Evolutionary conservation across 2,113 vertebrate species (phyloP), one percentile per base, ranked within the genome.

Genomic region (Antechinus flavipes): DNA sequence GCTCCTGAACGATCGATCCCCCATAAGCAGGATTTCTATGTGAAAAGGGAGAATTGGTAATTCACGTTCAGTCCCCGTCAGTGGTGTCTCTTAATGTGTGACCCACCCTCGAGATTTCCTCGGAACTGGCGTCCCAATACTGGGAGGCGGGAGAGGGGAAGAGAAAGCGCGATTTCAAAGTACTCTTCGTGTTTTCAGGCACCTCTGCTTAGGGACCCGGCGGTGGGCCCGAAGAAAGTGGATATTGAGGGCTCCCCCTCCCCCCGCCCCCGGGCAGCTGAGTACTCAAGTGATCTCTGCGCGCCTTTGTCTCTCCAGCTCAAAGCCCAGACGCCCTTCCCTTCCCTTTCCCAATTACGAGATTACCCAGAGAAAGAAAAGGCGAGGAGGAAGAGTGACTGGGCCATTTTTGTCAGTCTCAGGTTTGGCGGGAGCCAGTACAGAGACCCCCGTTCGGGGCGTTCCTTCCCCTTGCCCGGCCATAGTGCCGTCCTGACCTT

Each of bases 21-120:
- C 42, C 26, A 11, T 53, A 92, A 68, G 54, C 94, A 96, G 53
- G 7, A 0, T 35, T 24, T 84, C 25, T 53, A 58, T 68, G 50
- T 96, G 54, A 55, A 96, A 96, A 90, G 0, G 49, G 55, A 89
- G 55, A 55, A 61, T 91, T 24, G 27, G 2, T 54, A 93, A 93
- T 55, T 91, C 42, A 19, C 5, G 14, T 26, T 61, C 25, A 35
- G 53, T 50, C 47, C 56, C 90, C 47, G 0, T 61, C 12, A 90
- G 47, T n/a, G 23, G 3, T 46, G 8, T 8, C 2, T 42, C 11
- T 56, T 56, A 25, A 42, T 49, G 0, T 4, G 30, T 68, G 30
- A 68, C 30, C 12, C 30, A 68, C 30, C 35, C 61, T 76, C 1
- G 61, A 76, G 1, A n/a, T 76, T n/a, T 16, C 61, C 14, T 76